Base-by-base conservation (phyloP, 2,888 invertebrate species). In the Polylopha cassiicola region DNA sequence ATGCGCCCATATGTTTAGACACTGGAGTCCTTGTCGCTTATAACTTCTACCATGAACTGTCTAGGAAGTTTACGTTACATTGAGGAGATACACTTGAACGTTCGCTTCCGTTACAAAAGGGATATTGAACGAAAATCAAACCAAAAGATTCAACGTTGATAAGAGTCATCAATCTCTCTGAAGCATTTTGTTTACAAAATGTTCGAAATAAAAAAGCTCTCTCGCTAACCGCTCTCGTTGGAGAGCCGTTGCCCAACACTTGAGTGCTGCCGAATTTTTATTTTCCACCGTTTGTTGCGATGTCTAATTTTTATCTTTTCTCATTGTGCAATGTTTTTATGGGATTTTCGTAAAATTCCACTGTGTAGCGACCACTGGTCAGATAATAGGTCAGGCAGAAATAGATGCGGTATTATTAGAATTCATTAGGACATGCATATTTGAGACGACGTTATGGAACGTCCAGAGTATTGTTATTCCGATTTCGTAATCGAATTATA, bases 301-400 rank as follows among this genome's bases (percentile, higher is more conserved):
- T 43, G 60, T 61, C 51, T 58, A 55, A 60, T 65, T 45, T 44
- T 37, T 39, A 44, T 50, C 43, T 50, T 46, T 48, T 46, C 50
- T 51, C 55, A 61, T 79, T 74, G 71, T 72, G 78, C 65, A 77
- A 78, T 65, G 60, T 64, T 66, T 68, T 73, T 71, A 69, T 72
- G 61, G 59, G 55, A 55, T 67, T 73, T 73, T 70, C 61, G 65
- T 60, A 55, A 63, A 67, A 75, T 66, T 58, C 61, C 60, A 56
- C 57, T 50, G 55, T 61, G 58, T 65, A 61, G 64, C 61, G 57
- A 54, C 55, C 59, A 57, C 53, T 66, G 67, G 66, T 67, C 59
- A 65, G 55, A 73, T 71, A 76, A 74, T 78, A 63, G 77, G 78
- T 78, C 79, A 73, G 48, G 48, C 67, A 62, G 64, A 76, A 79